Percentiles rank a stretch among this genome's conserved stretches.
Evolutionary conservation across 2,888 invertebrate species (phyloP).

Genomic region (Scaptomyza polygonia): DNA sequence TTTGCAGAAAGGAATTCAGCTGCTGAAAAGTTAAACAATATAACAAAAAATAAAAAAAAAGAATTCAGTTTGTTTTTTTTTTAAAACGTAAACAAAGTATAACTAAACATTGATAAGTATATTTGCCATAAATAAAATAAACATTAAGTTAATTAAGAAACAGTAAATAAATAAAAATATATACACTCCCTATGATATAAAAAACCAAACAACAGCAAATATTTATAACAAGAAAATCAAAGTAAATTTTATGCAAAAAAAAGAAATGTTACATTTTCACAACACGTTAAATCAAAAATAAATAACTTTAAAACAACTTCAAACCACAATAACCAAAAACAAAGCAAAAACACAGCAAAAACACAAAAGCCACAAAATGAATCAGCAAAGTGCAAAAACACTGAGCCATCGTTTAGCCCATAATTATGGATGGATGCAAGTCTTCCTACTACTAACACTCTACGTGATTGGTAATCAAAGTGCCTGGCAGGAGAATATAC

Average conservation of each 20-base stretch:
- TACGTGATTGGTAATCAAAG: constrained; percentile 85
- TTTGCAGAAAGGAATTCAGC: constrained; percentile 55
- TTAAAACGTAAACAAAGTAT: constrained; percentile 19
- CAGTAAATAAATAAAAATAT: constrained; percentile 57
- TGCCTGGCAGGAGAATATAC: constrained; percentile 96
- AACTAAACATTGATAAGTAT: constrained; percentile 29
- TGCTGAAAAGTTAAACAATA: constrained; percentile 16
- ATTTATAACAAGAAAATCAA: constrained; percentile 14
- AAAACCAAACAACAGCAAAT: constrained; percentile 41
- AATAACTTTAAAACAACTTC: constrained; percentile 42
- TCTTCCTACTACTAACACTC: constrained; percentile 83
- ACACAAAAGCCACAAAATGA: constrained; percentile 55
- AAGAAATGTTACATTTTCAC: constrained; percentile 67
- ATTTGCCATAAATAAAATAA: constrained; percentile 52
- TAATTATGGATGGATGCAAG: constrained; percentile 73
- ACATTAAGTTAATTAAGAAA: constrained; percentile 53
- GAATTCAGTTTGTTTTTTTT: constrained; percentile 57
- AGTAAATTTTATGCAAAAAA: constrained; percentile 63
- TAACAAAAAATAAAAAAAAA: constrained; percentile 18
- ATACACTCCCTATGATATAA: constrained; percentile 49
- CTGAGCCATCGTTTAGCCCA: constrained; percentile 53
- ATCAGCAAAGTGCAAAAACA: constrained; percentile 58
- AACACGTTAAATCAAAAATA: constrained; percentile 59
- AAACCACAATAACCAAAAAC: constrained; percentile 31
- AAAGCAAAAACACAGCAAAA: constrained; percentile 14